Evolutionary conservation across 2,888 invertebrate genomes (phyloP).

Genomic region (Emmelina monodactyla): DNA sequence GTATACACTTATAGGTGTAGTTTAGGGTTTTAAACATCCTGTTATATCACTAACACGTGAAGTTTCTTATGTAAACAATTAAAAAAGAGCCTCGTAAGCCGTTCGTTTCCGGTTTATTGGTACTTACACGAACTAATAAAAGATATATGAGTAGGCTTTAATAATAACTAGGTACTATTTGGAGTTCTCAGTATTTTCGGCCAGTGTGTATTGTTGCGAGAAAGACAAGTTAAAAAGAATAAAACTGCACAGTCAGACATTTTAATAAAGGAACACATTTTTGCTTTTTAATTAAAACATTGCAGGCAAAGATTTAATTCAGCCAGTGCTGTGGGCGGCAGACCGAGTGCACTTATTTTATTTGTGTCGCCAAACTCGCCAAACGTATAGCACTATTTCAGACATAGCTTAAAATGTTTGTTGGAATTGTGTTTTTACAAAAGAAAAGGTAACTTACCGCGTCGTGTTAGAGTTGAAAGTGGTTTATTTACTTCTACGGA

Average conservation of each 20-base stretch:
- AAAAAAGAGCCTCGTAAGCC: conserved; percentile 38
- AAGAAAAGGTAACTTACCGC: neutral
- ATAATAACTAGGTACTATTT: neutral
- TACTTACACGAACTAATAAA: conserved; percentile 12
- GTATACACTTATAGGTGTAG: conserved; percentile 42
- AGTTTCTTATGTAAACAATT: conserved; percentile 44
- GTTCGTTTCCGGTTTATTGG: conserved; percentile 33
- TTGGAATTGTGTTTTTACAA: neutral
- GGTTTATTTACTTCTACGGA: too few species aligned
- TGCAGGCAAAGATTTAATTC: conserved; percentile 39
- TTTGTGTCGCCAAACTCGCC: conserved; percentile 33
- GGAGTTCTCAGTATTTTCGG: too few species aligned
- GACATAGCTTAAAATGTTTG: conserved; percentile 32
- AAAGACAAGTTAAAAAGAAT: conserved; percentile 7
- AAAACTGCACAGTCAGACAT: conserved; percentile 2
- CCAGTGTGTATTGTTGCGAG: neutral
- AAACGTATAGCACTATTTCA: conserved; percentile 28
- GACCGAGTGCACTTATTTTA: conserved; percentile 41
- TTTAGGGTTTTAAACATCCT: conserved; percentile 56
- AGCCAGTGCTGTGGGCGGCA: conserved; percentile 36
- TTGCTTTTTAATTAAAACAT: conserved; percentile 46
- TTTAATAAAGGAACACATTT: conserved; percentile 18
- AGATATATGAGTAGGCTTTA: neutral
- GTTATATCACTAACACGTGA: conserved; percentile 52
- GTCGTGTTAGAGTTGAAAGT: too few species aligned